Base-by-base conservation (phyloP, 2,888 invertebrate genomes). In the Crioceris asparagi region DNA sequence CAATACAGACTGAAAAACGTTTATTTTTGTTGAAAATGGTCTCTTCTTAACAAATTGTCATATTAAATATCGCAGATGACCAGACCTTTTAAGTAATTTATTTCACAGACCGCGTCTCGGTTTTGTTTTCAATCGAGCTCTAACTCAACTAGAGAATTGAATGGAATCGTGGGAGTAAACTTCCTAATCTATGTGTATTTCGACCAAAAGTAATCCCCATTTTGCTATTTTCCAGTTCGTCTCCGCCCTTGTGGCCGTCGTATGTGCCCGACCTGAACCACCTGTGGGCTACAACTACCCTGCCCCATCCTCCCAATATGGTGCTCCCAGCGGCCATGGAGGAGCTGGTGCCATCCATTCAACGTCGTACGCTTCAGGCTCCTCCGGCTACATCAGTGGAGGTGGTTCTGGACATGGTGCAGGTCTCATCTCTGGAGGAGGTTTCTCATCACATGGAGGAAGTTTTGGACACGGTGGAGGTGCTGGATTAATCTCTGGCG, bases 211-310 rank as follows among this genome's bases (percentile, higher is more conserved):
- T n/a, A n/a, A n/a, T n/a, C n/a, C n/a, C 27, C 12, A 27, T 6
- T 3, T 27, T 12, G 11, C 27, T 10, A 5, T n/a, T 35, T 48
- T 46, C 11, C 40, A 63, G 63, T 48, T 60, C 38, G 40, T 59
- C 33, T 50, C 59, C 39, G 46, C 57, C 18, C 48, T 74, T 45
- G 70, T 74, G 66, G 73, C 73, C 38, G 64, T 74, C 57, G 73
- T 70, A 61, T 68, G 67, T 57, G 75, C 74, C 36, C 66, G 73
- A 43, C 75, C 75, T 57, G 75, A 75, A 64, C 71, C 74, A 52
- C 73, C 73, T 50, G 16, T 18, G 14, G 71, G 71, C 57, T 74
- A 74, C 64, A 58, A 45, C 38, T 51, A 52, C 42, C 49, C 49
- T 8, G 38, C 48, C 11, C 26, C 31, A 8, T 32, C 29, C 29